A percentile compares a stretch with the other conserved stretches of the same genome.
Evolutionary conservation across 2,113 vertebrate genomes (phyloP).

Genomic region (Xenus cinereus): DNA sequence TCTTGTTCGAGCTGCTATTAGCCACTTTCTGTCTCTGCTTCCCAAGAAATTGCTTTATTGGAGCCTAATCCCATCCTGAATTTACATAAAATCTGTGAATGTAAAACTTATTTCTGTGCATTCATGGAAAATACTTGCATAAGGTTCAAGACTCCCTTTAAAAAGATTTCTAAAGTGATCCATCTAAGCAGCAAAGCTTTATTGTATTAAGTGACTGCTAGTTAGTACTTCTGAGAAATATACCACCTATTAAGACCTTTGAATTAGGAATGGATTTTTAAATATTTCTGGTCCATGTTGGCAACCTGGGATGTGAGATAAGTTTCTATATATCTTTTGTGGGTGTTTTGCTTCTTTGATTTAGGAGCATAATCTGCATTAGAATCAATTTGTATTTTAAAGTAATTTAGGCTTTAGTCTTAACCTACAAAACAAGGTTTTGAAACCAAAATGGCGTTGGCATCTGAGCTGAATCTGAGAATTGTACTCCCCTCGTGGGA

Average conservation of each 20-base stretch:
- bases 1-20: neutral
- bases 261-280: slow-evolving; percentile 33
- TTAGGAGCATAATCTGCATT: neutral
- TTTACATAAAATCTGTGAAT: neutral
- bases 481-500: neutral
- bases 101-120: neutral
- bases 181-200: neutral
- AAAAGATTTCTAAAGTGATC: neutral
- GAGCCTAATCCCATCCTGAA: neutral
- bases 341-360: neutral
- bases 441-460: neutral
- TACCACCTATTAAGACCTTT: neutral
- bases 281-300: neutral
- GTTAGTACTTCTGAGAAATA: neutral
- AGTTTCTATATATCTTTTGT: neutral
- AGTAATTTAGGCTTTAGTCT: neutral
- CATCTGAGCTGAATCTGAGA: neutral
- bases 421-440: neutral
- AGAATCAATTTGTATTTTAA: neutral
- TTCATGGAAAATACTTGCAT: neutral
- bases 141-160: neutral
- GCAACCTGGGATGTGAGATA: neutral
- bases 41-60: neutral
- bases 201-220: neutral
- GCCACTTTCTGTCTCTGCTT: neutral